Conservation (phyloP, 2,797 vertebrate genomes). For the Sebastes taczanowskii region DNA sequence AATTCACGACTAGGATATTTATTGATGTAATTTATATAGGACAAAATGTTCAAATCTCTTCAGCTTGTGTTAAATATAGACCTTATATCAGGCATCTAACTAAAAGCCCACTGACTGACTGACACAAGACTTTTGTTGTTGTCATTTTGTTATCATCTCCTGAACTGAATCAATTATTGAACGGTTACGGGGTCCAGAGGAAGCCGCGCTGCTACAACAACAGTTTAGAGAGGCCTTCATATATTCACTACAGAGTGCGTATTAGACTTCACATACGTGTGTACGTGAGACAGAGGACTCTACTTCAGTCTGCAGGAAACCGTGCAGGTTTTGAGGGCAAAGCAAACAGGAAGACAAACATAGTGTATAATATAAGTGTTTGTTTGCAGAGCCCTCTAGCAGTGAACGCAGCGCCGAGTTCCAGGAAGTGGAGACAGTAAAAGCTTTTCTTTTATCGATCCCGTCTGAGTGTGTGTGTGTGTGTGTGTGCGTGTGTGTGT, state of each 20-base stretch:
- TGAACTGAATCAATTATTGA: conserved; percentile 58
- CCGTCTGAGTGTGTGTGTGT: conserved; percentile 1
- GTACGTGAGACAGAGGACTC: background rate
- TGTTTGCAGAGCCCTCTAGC: background rate
- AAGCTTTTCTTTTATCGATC: conserved; percentile 75
- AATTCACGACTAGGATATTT: too few species aligned
- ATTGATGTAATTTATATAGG: too few species aligned
- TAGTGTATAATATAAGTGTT: background rate
- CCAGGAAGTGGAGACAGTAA: conserved; percentile 66
- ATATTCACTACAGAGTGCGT: too few species aligned
- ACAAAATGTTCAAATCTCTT: too few species aligned
- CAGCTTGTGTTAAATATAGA: too few species aligned
- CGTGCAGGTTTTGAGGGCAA: background rate
- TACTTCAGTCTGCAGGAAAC: background rate
- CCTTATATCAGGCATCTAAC: too few species aligned
- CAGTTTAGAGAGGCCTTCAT: background rate
- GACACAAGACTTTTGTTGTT: conserved; percentile 9
- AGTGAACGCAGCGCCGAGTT: conserved; percentile 48
- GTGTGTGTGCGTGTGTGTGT: conserved; percentile 4
- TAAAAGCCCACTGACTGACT: too few species aligned
- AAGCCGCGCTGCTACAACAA: background rate
- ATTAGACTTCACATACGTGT: background rate
- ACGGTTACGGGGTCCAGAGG: background rate
- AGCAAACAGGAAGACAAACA: background rate
- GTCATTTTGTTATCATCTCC: conserved; percentile 24